Conservation (phyloP, 2,113 vertebrate species). For the Cygnus atratus region DNA sequence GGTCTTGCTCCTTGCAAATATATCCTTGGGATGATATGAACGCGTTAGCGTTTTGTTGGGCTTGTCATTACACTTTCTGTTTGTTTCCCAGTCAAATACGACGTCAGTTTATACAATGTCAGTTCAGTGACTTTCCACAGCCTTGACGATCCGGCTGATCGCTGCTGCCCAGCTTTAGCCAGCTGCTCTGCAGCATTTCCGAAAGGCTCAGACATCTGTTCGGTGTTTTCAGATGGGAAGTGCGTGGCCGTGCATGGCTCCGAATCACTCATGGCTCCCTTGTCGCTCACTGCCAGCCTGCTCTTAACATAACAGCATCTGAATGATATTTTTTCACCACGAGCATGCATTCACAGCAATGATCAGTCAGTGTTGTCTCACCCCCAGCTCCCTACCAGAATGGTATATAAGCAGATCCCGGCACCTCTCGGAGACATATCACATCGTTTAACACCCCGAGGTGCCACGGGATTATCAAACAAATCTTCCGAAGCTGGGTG, state of each 20-base stretch:
- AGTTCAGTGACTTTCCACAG: background rate
- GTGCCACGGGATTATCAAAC: background rate
- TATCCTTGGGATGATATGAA: background rate
- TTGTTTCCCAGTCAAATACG: background rate
- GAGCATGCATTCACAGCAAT: background rate
- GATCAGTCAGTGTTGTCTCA: background rate
- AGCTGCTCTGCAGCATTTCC: constrained; percentile 32
- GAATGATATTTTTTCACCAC: background rate
- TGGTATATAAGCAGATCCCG: background rate
- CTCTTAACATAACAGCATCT: background rate
- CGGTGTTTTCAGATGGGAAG: background rate
- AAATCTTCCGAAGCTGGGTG: background rate
- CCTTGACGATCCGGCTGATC: background rate
- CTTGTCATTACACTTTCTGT: background rate
- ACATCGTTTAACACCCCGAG: background rate
- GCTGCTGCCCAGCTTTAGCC: constrained; percentile 35
- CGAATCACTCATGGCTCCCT: background rate
- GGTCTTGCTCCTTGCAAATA: background rate
- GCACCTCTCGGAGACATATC: background rate
- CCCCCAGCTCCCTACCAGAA: background rate
- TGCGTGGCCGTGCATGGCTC: background rate
- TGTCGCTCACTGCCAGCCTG: background rate
- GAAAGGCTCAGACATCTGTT: constrained; percentile 53
- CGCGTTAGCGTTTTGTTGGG: background rate
- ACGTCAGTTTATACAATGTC: background rate